A percentile compares a stretch with the other conserved stretches of the same genome.
Evolutionary conservation across 2,888 invertebrate genomes (phyloP).

Genomic region (Ernsta delagoae): DNA sequence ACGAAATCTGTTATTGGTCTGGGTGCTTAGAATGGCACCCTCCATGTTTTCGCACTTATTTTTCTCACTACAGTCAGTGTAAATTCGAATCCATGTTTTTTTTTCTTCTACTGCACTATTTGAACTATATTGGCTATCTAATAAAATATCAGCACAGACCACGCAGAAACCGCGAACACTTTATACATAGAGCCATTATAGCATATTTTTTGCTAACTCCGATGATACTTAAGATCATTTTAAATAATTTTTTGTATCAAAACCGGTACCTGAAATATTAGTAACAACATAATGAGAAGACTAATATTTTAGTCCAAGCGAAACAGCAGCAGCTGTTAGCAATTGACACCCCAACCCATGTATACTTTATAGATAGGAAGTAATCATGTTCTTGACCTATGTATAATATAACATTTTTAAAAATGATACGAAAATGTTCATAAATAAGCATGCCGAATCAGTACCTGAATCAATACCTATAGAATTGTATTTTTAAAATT

Average conservation of each 20-base stretch:
- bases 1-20: constrained; percentile 75
- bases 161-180: constrained; percentile 14
- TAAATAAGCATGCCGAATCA: too few species aligned
- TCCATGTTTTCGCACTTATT: constrained; percentile 67
- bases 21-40: constrained; percentile 80
- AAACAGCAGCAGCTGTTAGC: neutral
- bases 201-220: constrained; percentile 11
- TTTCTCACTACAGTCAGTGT: constrained; percentile 57
- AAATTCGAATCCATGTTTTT: constrained; percentile 69
- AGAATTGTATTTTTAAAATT: too few species aligned
- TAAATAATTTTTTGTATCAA: neutral
- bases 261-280: neutral
- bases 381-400: too few species aligned
- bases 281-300: too few species aligned
- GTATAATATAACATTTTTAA: too few species aligned
- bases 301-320: too few species aligned
- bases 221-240: constrained; percentile 18
- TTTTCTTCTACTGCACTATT: constrained; percentile 44
- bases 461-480: too few species aligned
- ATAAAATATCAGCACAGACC: constrained; percentile 34
- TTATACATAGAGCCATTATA: constrained; percentile 19
- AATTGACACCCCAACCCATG: constrained; percentile 18
- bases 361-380: too few species aligned
- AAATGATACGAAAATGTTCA: too few species aligned
- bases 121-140: constrained; percentile 40